These are phyloP conservation scores for Tinamus major DNA, from an alignment of 2,797 vertebrate genomes.

Conservation along the genomic window DNA sequence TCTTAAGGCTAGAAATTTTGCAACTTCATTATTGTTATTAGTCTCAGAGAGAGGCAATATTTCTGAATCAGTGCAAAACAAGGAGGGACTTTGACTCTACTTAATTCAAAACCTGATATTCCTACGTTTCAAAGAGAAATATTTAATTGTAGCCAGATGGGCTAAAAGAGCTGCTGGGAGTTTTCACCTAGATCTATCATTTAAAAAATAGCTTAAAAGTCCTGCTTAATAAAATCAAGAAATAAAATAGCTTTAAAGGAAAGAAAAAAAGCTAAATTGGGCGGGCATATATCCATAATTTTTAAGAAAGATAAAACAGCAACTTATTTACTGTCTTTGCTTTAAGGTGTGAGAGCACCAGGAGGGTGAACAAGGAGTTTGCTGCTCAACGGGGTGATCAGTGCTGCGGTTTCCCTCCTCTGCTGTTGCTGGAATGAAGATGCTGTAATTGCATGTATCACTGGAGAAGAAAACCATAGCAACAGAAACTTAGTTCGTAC, in stretches of 20 bases:
- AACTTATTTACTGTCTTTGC: conserved; percentile 10
- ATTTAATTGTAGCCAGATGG: not conserved
- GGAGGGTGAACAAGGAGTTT: not conserved
- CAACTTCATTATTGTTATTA: not conserved
- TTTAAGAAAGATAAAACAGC: conserved; percentile 36
- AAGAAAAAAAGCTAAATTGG: not conserved
- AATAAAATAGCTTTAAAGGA: not conserved
- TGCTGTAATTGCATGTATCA: not conserved
- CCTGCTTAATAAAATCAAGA: conserved; percentile 3
- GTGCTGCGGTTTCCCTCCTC: not conserved
- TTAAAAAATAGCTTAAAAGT: not conserved
- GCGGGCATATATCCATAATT: not conserved
- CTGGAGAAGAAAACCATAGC: conserved; percentile 57
- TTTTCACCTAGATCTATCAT: not conserved
- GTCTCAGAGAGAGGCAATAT: not conserved
- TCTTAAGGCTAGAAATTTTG: not conserved
- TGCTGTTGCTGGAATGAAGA: not conserved
- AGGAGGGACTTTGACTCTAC: not conserved
- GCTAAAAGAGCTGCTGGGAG: not conserved
- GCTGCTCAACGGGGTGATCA: fast-evolving
- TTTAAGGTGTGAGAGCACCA: not conserved
- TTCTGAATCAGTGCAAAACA: not conserved
- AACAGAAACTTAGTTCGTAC: conserved; percentile 48
- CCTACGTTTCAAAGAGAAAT: not conserved
- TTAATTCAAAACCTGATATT: not conserved